A percentile compares a stretch with the other conserved stretches of the same genome.
phyloP scores from a whole-genome alignment of 2,888 invertebrate species.

The Micropterix aruncella region DNA sequence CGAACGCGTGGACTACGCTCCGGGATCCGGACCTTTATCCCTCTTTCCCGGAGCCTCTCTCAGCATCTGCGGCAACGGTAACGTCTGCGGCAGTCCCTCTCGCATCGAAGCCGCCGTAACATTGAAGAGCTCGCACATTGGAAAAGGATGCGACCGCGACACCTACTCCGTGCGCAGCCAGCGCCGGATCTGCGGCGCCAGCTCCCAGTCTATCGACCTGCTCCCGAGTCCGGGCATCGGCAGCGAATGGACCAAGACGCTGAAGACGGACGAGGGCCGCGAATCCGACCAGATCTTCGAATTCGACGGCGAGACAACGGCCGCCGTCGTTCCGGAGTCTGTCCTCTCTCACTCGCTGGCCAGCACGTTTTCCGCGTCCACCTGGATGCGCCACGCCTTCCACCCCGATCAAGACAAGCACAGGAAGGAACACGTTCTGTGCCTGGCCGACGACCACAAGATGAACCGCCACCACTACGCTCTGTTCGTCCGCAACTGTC shows the following conservation, averaged over 20 bases:
- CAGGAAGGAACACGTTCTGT: slow-evolving; percentile 91
- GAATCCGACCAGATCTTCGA: slow-evolving; percentile 88
- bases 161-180: slow-evolving; percentile 80
- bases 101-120: slow-evolving; percentile 45
- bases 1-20: slow-evolving; percentile 76
- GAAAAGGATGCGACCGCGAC: slow-evolving; percentile 92
- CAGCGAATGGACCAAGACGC: slow-evolving; percentile 68
- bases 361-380: slow-evolving; percentile 77
- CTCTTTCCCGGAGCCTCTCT: slow-evolving; percentile 76
- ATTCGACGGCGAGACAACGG: slow-evolving; percentile 85
- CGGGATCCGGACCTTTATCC: slow-evolving; percentile 65
- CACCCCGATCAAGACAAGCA: slow-evolving; percentile 72
- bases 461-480: slow-evolving; percentile 99
- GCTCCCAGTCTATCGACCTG: slow-evolving; percentile 72
- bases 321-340: slow-evolving; percentile 68
- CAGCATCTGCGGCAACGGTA: slow-evolving; percentile 85
- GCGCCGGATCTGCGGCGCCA: slow-evolving; percentile 71
- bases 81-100: slow-evolving; percentile 63
- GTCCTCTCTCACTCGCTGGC: slow-evolving; percentile 65
- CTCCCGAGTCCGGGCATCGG: slow-evolving; percentile 67
- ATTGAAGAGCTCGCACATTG: slow-evolving; percentile 73
- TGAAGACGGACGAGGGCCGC: slow-evolving; percentile 69
- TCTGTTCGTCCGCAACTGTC: slow-evolving; percentile 92
- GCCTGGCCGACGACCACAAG: slow-evolving; percentile 95
- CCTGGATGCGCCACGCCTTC: slow-evolving; percentile 90